Evolutionary conservation across 1,140 invertebrate species (phyloP).

Genomic region (Helicoverpa zea): DNA sequence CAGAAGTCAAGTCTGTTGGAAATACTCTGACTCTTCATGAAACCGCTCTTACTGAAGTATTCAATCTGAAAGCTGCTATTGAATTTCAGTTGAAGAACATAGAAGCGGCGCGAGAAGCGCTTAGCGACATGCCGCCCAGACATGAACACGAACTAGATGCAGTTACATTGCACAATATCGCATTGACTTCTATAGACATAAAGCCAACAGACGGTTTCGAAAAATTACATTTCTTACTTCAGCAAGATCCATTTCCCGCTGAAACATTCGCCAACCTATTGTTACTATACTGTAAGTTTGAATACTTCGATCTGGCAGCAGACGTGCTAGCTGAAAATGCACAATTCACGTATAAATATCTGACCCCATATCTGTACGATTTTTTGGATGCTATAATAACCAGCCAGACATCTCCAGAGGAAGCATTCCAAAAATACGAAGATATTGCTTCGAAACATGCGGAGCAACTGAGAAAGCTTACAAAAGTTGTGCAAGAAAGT

Average conservation of each 20-base stretch:
- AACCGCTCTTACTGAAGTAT: conserved; percentile 98
- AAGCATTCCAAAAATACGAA: conserved; percentile 99
- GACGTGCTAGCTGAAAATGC: conserved; percentile 99
- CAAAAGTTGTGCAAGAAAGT: conserved; percentile 97
- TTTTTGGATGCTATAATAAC: conserved; percentile 98
- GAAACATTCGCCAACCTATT: conserved; percentile 99
- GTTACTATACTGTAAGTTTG: conserved; percentile 98
- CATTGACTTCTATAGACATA: conserved; percentile 96
- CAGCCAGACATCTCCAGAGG: conserved; percentile 98
- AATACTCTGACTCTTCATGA: conserved; percentile 98
- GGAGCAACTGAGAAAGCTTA: conserved; percentile 96
- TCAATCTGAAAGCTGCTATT: conserved; percentile 99
- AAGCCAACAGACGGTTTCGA: conserved; percentile 98
- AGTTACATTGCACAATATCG: conserved; percentile 99
- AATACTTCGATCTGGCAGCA: conserved; percentile 98
- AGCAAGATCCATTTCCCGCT: conserved; percentile 98
- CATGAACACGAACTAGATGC: conserved; percentile 99
- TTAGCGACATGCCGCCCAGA: conserved; percentile 99
- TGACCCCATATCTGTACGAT: conserved; percentile 96
- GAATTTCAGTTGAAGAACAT: conserved; percentile 98
- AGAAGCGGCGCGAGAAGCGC: conserved; percentile 96
- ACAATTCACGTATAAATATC: conserved; percentile 98
- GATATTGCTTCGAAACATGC: conserved; percentile 97
- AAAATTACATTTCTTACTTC: conserved; percentile 98
- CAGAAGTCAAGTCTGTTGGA: conserved; percentile 98